phyloP scores from a whole-genome alignment of 2,888 invertebrate genomes.

The Piscicola geometra region DNA sequence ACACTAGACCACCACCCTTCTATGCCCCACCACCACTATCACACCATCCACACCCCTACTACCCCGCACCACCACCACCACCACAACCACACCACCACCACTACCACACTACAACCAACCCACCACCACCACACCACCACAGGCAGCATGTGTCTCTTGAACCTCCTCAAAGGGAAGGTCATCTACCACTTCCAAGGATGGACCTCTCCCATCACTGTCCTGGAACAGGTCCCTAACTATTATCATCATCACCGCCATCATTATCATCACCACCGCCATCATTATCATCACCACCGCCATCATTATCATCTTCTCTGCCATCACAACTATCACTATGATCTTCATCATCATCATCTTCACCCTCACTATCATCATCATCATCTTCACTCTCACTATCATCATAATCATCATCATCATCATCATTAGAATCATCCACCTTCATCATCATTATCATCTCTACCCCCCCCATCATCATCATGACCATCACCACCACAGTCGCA shows the following conservation, averaged over 20 bases:
- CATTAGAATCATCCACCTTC: not conserved
- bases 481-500: conserved; percentile 63
- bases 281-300: conserved; percentile 52
- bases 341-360: conserved; percentile 58
- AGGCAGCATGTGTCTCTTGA: conserved; percentile 78
- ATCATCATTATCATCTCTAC: not conserved
- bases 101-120: too few relatives aligned
- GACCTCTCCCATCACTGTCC: conserved; percentile 66
- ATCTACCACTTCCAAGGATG: conserved; percentile 73
- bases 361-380: not conserved
- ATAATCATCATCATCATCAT: too few relatives aligned
- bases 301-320: too few relatives aligned
- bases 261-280: not conserved
- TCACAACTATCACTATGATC: not conserved
- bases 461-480: not conserved
- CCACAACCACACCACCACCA: too few relatives aligned
- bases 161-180: conserved; percentile 66
- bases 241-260: not conserved
- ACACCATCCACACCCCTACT: too few relatives aligned
- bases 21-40: too few relatives aligned
- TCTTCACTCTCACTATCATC: not conserved
- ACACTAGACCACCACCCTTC: too few relatives aligned
- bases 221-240: conserved; percentile 65
- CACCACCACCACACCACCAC: too few relatives aligned
- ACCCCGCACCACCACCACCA: too few relatives aligned